Conservation (phyloP, 1,140 invertebrate genomes). For the Periplaneta americana region DNA sequence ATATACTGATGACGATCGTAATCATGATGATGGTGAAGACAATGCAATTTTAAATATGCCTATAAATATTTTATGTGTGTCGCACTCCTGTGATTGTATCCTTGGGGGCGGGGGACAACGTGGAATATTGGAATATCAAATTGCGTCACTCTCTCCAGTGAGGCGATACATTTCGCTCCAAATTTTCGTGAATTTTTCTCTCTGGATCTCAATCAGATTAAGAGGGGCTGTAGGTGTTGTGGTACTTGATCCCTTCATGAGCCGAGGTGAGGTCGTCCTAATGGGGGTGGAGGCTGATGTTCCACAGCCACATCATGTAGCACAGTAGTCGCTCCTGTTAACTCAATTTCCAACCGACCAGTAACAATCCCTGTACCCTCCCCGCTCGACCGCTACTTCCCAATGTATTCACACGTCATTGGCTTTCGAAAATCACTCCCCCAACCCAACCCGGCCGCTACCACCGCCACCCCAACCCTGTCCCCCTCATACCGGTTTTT, state of each 20-base stretch:
- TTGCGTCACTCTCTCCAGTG: too few relatives aligned
- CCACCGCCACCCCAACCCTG: too few relatives aligned
- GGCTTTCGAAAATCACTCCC: background rate
- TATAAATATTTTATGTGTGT: too few relatives aligned
- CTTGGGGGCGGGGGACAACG: too few relatives aligned
- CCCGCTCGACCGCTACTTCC: background rate
- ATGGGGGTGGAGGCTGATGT: background rate
- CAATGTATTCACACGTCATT: background rate
- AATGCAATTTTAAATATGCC: too few relatives aligned
- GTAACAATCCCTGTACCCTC: background rate
- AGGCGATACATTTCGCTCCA: too few relatives aligned
- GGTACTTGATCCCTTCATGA: background rate
- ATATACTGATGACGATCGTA: too few relatives aligned
- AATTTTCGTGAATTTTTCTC: too few relatives aligned
- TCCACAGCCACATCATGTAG: background rate
- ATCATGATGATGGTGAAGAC: too few relatives aligned
- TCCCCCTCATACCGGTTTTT: background rate
- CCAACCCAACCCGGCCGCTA: too few relatives aligned
- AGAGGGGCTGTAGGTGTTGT: background rate
- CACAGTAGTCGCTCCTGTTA: background rate
- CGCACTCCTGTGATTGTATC: too few relatives aligned
- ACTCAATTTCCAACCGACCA: background rate
- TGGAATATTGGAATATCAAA: too few relatives aligned
- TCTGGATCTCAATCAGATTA: background rate
- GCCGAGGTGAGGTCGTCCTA: background rate